phyloP scores from a whole-genome alignment of 2,888 invertebrate genomes.

The Lysandra coridon region DNA sequence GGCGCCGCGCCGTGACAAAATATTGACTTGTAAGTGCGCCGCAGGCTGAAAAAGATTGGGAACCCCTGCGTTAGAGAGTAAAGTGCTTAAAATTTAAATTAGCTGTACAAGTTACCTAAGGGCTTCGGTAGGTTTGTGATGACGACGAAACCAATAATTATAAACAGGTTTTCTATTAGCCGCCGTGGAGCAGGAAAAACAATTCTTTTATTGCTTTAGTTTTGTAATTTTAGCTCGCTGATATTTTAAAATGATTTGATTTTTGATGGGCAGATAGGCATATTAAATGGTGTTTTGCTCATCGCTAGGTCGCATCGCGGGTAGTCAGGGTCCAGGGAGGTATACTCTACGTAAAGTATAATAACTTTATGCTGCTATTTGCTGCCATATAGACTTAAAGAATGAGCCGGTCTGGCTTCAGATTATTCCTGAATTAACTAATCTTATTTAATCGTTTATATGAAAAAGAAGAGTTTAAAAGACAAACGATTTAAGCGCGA shows the following conservation, averaged over 20 bases:
- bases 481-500: background rate
- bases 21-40: too few relatives aligned
- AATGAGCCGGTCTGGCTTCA: too few relatives aligned
- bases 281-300: too few relatives aligned
- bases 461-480: background rate
- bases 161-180: background rate
- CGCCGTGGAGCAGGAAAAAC: background rate
- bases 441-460: background rate
- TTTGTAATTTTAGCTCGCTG: background rate
- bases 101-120: background rate
- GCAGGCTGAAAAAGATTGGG: too few relatives aligned
- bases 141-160: background rate
- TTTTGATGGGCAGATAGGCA: too few relatives aligned
- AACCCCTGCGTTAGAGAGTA: background rate
- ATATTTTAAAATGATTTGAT: background rate
- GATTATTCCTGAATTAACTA: too few relatives aligned
- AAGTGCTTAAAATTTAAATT: background rate
- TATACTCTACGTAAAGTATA: background rate
- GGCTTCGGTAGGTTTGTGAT: background rate
- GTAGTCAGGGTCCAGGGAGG: too few relatives aligned
- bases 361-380: background rate
- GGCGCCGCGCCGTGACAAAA: too few relatives aligned
- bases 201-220: background rate
- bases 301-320: too few relatives aligned
- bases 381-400: too few relatives aligned